These are phyloP conservation scores for Exephanes ischioxanthus DNA, from an alignment of 2,888 invertebrate species.

Conservation along the genomic window DNA sequence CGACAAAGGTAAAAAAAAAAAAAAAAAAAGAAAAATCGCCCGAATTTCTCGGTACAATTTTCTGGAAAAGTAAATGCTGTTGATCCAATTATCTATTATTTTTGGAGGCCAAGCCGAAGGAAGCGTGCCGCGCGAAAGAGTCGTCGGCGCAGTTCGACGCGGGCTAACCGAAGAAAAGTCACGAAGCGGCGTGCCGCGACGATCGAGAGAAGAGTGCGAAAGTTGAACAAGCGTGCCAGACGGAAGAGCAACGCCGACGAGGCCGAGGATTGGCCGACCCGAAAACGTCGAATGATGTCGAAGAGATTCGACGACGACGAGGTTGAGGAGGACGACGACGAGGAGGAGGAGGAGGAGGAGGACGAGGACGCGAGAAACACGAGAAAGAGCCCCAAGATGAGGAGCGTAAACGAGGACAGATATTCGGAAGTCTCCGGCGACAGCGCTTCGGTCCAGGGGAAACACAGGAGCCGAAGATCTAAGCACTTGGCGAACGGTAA, in stretches of 20 bases:
- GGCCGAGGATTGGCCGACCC: conserved; percentile 39
- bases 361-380: conserved; percentile 29
- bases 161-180: conserved; percentile 37
- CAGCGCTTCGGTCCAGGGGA: conserved; percentile 46
- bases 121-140: conserved; percentile 41
- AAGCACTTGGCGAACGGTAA: conserved; percentile 60
- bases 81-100: conserved; percentile 15
- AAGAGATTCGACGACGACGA: conserved; percentile 36
- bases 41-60: not conserved
- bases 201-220: conserved; percentile 50
- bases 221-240: conserved; percentile 33
- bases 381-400: conserved; percentile 42
- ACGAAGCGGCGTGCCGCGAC: conserved; percentile 49
- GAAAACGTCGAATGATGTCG: conserved; percentile 49
- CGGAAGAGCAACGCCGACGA: conserved; percentile 48
- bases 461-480: conserved; percentile 60
- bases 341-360: conserved; percentile 44
- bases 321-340: conserved; percentile 55
- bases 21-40: not conserved
- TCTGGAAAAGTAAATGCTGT: not conserved
- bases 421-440: conserved; percentile 60
- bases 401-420: conserved; percentile 65
- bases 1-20: conserved; percentile 36
- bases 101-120: conserved; percentile 48
- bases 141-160: conserved; percentile 42